Evolutionary conservation across 1,140 invertebrate species (phyloP).

Genomic region (Drosophila kepulauana): DNA sequence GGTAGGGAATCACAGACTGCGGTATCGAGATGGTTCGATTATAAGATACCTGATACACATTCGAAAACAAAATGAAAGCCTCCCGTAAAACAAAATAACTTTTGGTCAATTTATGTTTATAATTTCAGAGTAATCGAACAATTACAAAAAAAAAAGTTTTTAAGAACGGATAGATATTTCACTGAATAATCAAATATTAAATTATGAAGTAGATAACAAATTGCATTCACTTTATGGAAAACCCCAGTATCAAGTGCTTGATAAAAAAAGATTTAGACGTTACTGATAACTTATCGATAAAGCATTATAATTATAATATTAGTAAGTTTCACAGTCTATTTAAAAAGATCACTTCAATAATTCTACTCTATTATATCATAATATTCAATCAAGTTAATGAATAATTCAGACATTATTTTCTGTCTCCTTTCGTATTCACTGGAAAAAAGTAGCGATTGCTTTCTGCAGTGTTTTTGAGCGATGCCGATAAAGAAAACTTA

Average conservation of each 20-base stretch:
- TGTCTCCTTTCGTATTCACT: slow-evolving; percentile 58
- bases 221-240: not conserved
- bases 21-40: too few relatives aligned
- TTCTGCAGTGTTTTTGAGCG: slow-evolving; percentile 68
- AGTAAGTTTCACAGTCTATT: slow-evolving; percentile 49
- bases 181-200: too few relatives aligned
- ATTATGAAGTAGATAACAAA: too few relatives aligned
- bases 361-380: slow-evolving; percentile 1
- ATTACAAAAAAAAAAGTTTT: too few relatives aligned
- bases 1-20: too few relatives aligned
- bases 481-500: slow-evolving; percentile 69
- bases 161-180: too few relatives aligned
- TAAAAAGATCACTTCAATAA: not conserved
- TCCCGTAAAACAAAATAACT: too few relatives aligned
- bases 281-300: slow-evolving; percentile 41
- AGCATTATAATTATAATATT: slow-evolving; percentile 16
- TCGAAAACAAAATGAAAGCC: too few relatives aligned
- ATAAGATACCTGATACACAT: too few relatives aligned
- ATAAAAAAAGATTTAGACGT: slow-evolving; percentile 3
- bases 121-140: too few relatives aligned
- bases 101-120: too few relatives aligned
- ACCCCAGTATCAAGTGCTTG: not conserved
- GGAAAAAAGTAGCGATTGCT: slow-evolving; percentile 78
- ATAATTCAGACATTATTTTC: slow-evolving; percentile 11
- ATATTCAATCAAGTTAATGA: slow-evolving; percentile 59